Percentiles rank a stretch among this genome's conserved stretches.
Conservation (phyloP, 1,140 invertebrate genomes). For the Pogonomyrmex californicus region DNA sequence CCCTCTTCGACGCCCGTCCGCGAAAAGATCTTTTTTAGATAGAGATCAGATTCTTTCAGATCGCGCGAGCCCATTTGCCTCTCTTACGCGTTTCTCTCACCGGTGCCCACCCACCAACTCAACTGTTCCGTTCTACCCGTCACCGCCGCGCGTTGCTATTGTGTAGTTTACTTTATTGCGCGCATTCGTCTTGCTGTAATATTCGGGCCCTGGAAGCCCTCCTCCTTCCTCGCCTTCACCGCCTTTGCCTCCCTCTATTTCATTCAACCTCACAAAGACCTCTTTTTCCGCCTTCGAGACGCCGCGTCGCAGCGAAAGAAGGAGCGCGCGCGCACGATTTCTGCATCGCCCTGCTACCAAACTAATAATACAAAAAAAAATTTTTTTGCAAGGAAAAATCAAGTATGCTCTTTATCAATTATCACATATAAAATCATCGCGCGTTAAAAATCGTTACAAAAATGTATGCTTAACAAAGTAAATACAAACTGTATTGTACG, state of each 20-base stretch:
- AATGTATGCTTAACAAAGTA: background rate
- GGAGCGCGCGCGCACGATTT: background rate
- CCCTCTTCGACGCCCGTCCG: constrained; percentile 28
- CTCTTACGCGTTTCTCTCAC: constrained; percentile 26
- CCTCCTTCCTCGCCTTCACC: background rate
- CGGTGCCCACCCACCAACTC: constrained; percentile 30
- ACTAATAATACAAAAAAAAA: constrained; percentile 30
- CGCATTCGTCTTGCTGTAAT: constrained; percentile 79
- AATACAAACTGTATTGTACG: no score
- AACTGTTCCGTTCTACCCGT: constrained; percentile 50
- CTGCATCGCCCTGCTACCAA: background rate
- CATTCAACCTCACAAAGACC: constrained; percentile 53
- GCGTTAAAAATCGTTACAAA: background rate
- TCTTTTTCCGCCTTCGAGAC: constrained; percentile 17
- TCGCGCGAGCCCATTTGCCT: constrained; percentile 23
- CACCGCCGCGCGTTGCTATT: constrained; percentile 68
- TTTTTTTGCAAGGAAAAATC: background rate
- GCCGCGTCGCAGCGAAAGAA: background rate
- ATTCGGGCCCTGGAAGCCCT: constrained; percentile 68
- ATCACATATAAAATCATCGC: background rate
- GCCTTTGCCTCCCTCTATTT: constrained; percentile 25
- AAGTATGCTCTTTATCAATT: constrained; percentile 3
- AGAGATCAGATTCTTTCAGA: constrained; percentile 34
- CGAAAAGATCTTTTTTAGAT: constrained; percentile 7
- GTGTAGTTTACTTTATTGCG: constrained; percentile 80